Percentiles rank a stretch among this genome's conserved stretches.
These are phyloP conservation scores for Tachyglossus aculeatus DNA, from an alignment of 2,797 vertebrate genomes.

Conservation along the genomic window DNA sequence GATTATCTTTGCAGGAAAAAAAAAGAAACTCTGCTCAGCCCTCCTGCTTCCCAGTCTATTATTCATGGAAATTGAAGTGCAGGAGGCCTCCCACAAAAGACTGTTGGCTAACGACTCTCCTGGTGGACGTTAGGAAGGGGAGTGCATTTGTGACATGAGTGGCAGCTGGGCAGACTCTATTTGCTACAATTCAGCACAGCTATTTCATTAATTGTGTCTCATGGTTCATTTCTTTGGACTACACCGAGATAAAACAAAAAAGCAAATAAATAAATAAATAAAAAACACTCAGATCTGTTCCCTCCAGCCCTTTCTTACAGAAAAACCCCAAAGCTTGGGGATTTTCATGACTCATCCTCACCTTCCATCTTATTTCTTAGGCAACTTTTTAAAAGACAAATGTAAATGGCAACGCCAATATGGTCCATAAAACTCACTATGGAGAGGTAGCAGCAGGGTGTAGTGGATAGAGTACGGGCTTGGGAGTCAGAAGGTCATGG, in stretches of 20 bases:
- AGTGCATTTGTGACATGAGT: slow-evolving; percentile 56
- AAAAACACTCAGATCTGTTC: slow-evolving; percentile 43
- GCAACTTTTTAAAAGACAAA: slow-evolving; percentile 28
- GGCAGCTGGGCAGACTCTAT: slow-evolving; percentile 59
- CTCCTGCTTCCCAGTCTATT: slow-evolving; percentile 40
- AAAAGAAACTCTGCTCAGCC: neutral
- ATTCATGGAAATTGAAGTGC: slow-evolving; percentile 53
- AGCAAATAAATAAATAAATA: slow-evolving; percentile 57
- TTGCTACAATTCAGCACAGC: slow-evolving; percentile 62
- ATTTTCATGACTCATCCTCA: neutral
- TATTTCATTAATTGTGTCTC: slow-evolving; percentile 75
- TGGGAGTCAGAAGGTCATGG: no score
- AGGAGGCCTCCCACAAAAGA: slow-evolving; percentile 54
- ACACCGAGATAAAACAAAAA: slow-evolving; percentile 15
- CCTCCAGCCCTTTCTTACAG: slow-evolving; percentile 40
- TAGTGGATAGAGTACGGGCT: no score
- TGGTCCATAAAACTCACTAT: no score
- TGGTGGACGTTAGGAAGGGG: slow-evolving; percentile 54
- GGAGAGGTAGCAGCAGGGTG: no score
- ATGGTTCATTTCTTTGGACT: slow-evolving; percentile 72
- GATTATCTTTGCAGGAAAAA: neutral
- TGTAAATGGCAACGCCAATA: slow-evolving; percentile 23
- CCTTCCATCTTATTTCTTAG: slow-evolving; percentile 29
- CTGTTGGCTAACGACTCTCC: slow-evolving; percentile 61
- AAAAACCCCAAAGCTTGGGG: slow-evolving; percentile 26